A percentile compares a stretch with the other conserved stretches of the same genome.
These are phyloP conservation scores for Sitodiplosis mosellana DNA, from an alignment of 1,140 invertebrate genomes.

Conservation along the genomic window DNA sequence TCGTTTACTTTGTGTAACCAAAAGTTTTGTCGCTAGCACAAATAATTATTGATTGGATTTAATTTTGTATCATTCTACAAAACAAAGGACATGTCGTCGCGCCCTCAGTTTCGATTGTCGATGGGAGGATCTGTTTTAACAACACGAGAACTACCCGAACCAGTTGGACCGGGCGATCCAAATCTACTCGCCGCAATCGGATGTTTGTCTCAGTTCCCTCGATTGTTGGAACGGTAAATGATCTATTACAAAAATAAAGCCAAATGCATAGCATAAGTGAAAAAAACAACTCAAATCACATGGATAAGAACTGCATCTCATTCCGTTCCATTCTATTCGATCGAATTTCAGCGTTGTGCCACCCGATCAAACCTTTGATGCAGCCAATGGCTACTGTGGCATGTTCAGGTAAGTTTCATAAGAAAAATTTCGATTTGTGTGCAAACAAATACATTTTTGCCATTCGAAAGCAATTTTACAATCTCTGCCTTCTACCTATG, in stretches of 20 bases:
- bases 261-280: too few species aligned
- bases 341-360: neutral
- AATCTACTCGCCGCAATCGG: constrained; percentile 4
- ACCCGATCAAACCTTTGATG: constrained; percentile 4
- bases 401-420: constrained; percentile 4
- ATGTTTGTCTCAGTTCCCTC: constrained; percentile 3
- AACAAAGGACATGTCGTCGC: constrained; percentile 3
- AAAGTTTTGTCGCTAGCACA: neutral
- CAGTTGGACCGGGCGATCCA: constrained; percentile 3
- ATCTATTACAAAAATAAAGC: too few species aligned
- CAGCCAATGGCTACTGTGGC: constrained; percentile 3
- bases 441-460: too few species aligned
- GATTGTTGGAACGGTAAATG: constrained; percentile 3
- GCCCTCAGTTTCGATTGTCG: constrained; percentile 2
- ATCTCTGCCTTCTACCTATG: too few species aligned
- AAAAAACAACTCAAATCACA: too few species aligned
- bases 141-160: constrained; percentile 4
- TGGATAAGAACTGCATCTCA: too few species aligned
- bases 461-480: neutral
- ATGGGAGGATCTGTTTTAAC: neutral
- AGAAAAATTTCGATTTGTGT: too few species aligned
- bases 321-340: too few species aligned
- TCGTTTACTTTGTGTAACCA: neutral
- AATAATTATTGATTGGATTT: neutral
- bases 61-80: too few species aligned